Evolutionary conservation across 2,888 invertebrate species (phyloP).

Genomic region (Digitonthophagus gazella): DNA sequence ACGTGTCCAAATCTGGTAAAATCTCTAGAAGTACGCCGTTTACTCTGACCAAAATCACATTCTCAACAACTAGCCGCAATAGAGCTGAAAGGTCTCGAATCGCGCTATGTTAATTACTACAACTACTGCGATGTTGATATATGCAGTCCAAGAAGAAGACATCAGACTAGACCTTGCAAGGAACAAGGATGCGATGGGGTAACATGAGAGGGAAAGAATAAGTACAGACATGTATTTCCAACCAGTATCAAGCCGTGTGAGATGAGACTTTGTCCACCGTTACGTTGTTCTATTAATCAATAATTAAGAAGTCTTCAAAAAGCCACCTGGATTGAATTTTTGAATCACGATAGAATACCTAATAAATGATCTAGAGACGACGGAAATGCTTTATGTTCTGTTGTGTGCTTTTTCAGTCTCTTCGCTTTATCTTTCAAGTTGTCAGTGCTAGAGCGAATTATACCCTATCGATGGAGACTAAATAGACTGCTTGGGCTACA

Average conservation of each 20-base stretch:
- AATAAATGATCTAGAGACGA: no score
- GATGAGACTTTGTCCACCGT: slow-evolving; percentile 45
- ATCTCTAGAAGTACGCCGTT: slow-evolving; percentile 26
- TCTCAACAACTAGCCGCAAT: slow-evolving; percentile 12
- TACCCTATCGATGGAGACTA: no score
- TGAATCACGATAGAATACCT: no score
- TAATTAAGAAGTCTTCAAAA: no score
- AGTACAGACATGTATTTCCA: slow-evolving; percentile 39
- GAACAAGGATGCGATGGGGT: slow-evolving; percentile 27
- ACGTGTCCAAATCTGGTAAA: slow-evolving; percentile 27
- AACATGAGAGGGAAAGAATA: slow-evolving; percentile 41
- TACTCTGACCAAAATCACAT: neutral
- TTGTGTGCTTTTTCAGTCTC: no score
- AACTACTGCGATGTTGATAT: slow-evolving; percentile 45
- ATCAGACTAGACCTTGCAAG: neutral
- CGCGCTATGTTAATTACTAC: slow-evolving; percentile 44
- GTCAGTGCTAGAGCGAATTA: no score
- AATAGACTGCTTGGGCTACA: no score
- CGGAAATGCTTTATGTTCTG: no score
- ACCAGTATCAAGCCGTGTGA: slow-evolving; percentile 48
- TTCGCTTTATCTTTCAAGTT: no score
- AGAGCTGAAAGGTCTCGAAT: slow-evolving; percentile 24
- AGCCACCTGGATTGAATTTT: no score
- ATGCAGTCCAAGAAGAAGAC: neutral
- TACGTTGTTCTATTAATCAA: no score